phyloP scores from a whole-genome alignment of 2,888 invertebrate genomes.

The Agrenia bidenticulata region DNA sequence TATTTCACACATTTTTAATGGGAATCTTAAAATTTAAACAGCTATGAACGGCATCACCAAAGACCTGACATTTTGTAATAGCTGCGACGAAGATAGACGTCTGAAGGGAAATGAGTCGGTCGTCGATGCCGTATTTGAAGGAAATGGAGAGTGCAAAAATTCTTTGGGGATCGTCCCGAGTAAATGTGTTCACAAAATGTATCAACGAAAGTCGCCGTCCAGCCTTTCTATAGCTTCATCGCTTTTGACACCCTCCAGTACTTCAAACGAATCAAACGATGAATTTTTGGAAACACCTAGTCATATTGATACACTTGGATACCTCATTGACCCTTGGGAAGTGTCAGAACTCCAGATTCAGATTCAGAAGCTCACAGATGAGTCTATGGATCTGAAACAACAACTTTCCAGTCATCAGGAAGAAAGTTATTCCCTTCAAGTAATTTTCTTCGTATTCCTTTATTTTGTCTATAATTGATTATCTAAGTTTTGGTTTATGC shows the following conservation, averaged over 20 bases:
- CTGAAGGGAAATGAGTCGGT: neutral
- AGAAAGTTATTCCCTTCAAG: neutral
- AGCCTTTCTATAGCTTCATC: too few species aligned
- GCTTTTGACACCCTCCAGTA: too few species aligned
- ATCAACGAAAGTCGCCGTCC: neutral
- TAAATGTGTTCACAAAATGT: neutral
- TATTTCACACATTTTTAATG: too few species aligned
- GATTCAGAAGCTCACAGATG: neutral
- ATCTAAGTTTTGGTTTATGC: too few species aligned
- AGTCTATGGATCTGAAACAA: neutral
- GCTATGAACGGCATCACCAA: too few species aligned
- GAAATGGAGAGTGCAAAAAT: conserved; percentile 1
- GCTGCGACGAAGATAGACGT: too few species aligned
- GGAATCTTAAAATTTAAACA: too few species aligned
- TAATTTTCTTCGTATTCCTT: neutral
- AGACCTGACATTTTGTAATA: too few species aligned
- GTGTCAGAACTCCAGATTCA: neutral
- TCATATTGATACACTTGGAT: neutral
- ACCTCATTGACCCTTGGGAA: neutral
- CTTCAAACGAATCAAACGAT: too few species aligned
- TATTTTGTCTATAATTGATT: neutral
- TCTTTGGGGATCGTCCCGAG: neutral
- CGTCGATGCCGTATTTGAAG: conserved; percentile 2
- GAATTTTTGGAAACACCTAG: too few species aligned
- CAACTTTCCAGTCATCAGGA: conserved; percentile 1